Evolutionary conservation across 2,888 invertebrate genomes (phyloP).

Genomic region (Notodonta ziczac): DNA sequence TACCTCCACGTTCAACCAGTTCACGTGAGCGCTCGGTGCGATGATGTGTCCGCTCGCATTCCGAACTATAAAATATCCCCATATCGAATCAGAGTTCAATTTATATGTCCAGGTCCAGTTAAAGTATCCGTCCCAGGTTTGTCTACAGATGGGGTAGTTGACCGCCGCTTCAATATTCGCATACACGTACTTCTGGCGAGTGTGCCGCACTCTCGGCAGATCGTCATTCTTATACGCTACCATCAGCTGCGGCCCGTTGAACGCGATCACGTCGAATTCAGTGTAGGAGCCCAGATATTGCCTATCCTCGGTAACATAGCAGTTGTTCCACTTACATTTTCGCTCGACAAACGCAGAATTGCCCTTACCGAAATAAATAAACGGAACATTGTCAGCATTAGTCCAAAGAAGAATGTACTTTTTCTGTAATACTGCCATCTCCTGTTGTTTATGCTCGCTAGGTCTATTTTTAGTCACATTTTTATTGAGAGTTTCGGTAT

Average conservation of each 20-base stretch:
- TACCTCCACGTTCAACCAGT: conserved; percentile 47
- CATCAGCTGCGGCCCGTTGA: conserved; percentile 59
- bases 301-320: conserved; percentile 60
- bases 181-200: conserved; percentile 63
- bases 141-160: conserved; percentile 55
- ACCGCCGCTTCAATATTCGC: conserved; percentile 62
- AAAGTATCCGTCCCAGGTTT: conserved; percentile 57
- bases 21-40: conserved; percentile 51
- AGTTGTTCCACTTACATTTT: conserved; percentile 61
- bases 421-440: conserved; percentile 11
- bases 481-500: conserved; percentile 4
- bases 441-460: conserved; percentile 3
- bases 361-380: conserved; percentile 58
- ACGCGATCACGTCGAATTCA: conserved; percentile 60
- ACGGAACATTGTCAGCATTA: conserved; percentile 50
- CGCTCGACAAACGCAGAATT: conserved; percentile 51
- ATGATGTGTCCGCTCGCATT: conserved; percentile 51
- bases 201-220: conserved; percentile 45
- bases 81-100: conserved; percentile 61
- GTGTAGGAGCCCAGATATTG: conserved; percentile 47
- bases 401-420: conserved; percentile 70
- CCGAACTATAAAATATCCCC: conserved; percentile 60
- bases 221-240: conserved; percentile 33
- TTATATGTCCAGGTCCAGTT: conserved; percentile 77
- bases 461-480: conserved; percentile 13